These are phyloP conservation scores for Panagrolaimus sp. DNA, from an alignment of 1,140 invertebrate genomes.

Conservation along the genomic window DNA sequence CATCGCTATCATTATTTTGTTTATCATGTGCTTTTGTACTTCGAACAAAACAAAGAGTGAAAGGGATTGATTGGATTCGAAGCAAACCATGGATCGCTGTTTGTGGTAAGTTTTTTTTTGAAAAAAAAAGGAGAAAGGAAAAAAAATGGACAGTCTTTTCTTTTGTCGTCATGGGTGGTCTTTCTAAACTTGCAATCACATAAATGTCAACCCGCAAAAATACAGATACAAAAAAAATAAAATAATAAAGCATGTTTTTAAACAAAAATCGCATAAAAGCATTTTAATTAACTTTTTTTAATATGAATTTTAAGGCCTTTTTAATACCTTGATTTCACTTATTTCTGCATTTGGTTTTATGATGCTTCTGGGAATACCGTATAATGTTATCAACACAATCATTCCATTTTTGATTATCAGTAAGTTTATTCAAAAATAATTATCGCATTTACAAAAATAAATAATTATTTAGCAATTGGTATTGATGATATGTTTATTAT, in stretches of 20 bases:
- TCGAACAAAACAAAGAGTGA: neutral
- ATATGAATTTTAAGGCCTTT: conserved; percentile 47
- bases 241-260: no score
- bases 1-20: conserved; percentile 46
- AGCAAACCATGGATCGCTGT: conserved; percentile 55
- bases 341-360: conserved; percentile 56
- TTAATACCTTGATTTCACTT: conserved; percentile 52
- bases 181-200: no score
- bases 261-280: no score
- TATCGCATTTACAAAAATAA: neutral
- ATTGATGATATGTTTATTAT: conserved; percentile 64
- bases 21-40: conserved; percentile 27
- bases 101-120: conserved; percentile 29
- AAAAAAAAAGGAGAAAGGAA: no score
- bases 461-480: conserved; percentile 59
- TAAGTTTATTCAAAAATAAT: conserved; percentile 15
- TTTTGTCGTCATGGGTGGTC: neutral
- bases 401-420: conserved; percentile 57
- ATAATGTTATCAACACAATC: conserved; percentile 58
- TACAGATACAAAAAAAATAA: no score
- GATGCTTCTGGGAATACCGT: conserved; percentile 50
- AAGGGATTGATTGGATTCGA: conserved; percentile 48
- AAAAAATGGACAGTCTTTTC: neutral
- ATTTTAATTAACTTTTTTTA: neutral
- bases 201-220: no score